Evolutionary conservation across 2,113 vertebrate genomes (phyloP).

Genomic region (Malurus elegans): DNA sequence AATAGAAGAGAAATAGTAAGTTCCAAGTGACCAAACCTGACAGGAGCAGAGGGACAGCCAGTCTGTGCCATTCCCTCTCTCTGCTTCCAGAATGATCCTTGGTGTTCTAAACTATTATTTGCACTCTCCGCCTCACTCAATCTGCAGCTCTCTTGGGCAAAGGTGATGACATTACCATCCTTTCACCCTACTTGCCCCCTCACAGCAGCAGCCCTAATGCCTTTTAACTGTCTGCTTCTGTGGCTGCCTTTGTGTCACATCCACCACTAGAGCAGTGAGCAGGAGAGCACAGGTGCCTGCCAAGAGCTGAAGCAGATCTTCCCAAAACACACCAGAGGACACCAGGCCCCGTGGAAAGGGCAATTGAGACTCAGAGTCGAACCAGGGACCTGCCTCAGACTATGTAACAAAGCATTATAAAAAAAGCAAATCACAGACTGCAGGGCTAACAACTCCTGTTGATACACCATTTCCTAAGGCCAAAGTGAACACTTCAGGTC

Average conservation of each 20-base stretch:
- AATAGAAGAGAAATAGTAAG: neutral
- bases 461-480: neutral
- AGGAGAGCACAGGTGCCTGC: neutral
- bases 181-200: neutral
- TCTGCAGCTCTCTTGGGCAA: neutral
- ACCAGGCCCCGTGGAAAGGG: neutral
- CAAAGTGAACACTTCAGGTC: neutral
- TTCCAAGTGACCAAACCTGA: neutral
- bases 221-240: neutral
- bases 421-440: neutral
- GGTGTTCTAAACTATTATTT: neutral
- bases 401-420: neutral
- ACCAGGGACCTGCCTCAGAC: neutral
- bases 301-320: neutral
- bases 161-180: neutral
- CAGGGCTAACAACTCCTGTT: neutral
- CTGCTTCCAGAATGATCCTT: neutral
- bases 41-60: neutral
- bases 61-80: neutral
- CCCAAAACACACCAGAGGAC: neutral
- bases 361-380: neutral
- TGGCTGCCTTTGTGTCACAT: neutral
- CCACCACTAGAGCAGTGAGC: neutral
- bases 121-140: neutral
- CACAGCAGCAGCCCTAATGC: neutral